Conservation (phyloP, 2,888 invertebrate species). For the Trichacis sp. region DNA sequence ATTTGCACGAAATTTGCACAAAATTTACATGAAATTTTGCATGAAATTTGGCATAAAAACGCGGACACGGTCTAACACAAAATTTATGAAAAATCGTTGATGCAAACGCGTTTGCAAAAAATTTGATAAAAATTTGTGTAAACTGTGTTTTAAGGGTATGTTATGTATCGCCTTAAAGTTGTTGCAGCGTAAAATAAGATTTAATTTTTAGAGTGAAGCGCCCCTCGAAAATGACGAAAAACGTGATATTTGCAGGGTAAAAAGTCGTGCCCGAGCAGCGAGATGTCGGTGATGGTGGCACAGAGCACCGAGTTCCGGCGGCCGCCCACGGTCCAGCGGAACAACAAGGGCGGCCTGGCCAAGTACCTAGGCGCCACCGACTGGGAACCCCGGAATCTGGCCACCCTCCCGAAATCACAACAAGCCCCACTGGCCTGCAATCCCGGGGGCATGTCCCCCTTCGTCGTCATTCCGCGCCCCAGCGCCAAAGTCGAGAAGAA, state of each 20-base stretch:
- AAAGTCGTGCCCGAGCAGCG: constrained; percentile 50
- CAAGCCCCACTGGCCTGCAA: constrained; percentile 41
- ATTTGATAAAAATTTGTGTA: no score
- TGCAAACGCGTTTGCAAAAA: no score
- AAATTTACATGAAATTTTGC: no score
- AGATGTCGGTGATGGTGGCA: constrained; percentile 62
- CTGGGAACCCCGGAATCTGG: constrained; percentile 56
- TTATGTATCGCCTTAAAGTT: no score
- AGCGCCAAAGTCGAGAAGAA: constrained; percentile 72
- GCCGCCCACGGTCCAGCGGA: constrained; percentile 63
- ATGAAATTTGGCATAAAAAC: no score
- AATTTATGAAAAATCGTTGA: no score
- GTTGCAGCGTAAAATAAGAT: no score
- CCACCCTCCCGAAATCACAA: constrained; percentile 54
- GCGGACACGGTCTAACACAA: no score
- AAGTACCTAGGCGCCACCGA: constrained; percentile 59
- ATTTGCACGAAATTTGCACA: no score
- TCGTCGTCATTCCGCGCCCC: constrained; percentile 71
- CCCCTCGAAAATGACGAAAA: no score
- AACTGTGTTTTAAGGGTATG: no score
- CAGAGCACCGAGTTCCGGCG: constrained; percentile 64
- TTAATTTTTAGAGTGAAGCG: no score
- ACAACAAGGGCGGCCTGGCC: constrained; percentile 62
- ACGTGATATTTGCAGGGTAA: constrained; percentile 49
- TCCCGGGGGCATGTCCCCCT: constrained; percentile 68